Percentiles rank a stretch among this genome's conserved stretches.
Evolutionary conservation across 2,797 vertebrate genomes (phyloP).

Genomic region (Amazonetta brasiliensis): DNA sequence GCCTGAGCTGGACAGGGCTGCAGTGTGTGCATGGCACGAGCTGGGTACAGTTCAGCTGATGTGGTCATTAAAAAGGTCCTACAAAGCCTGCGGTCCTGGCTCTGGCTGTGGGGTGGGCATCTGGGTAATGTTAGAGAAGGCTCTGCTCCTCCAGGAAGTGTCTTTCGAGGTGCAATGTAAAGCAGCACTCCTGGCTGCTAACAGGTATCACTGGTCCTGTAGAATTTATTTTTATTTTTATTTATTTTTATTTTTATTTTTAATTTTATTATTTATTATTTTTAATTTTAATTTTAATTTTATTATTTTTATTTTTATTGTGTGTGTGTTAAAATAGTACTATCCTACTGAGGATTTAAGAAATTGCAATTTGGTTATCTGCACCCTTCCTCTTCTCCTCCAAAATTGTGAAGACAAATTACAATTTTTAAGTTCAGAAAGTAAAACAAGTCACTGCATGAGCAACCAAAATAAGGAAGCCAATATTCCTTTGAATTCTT

Average conservation of each 20-base stretch:
- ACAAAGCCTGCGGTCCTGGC: neutral
- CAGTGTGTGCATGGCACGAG: neutral
- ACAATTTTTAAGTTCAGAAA: neutral
- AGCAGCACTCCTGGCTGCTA: neutral
- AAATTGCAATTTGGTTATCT: neutral
- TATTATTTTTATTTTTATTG: too few relatives aligned
- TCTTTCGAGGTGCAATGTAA: neutral
- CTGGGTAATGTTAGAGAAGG: neutral
- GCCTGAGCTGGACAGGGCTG: neutral
- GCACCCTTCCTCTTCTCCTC: neutral
- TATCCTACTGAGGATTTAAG: neutral
- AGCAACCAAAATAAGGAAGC: neutral
- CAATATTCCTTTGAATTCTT: neutral
- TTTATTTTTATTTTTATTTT: too few relatives aligned
- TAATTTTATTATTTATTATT: too few relatives aligned
- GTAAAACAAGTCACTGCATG: neutral
- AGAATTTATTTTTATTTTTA: neutral
- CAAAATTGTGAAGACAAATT: neutral
- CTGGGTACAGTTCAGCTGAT: neutral
- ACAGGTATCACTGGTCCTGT: fast-evolving
- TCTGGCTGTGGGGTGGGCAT: fast-evolving
- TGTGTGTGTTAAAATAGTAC: neutral
- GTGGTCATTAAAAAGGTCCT: fast-evolving
- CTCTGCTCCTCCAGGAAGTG: neutral
- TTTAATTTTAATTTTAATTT: too few relatives aligned